These are phyloP conservation scores for Pseudomyrmex flavicornis DNA, from an alignment of 1,140 invertebrate genomes.

Conservation along the genomic window DNA sequence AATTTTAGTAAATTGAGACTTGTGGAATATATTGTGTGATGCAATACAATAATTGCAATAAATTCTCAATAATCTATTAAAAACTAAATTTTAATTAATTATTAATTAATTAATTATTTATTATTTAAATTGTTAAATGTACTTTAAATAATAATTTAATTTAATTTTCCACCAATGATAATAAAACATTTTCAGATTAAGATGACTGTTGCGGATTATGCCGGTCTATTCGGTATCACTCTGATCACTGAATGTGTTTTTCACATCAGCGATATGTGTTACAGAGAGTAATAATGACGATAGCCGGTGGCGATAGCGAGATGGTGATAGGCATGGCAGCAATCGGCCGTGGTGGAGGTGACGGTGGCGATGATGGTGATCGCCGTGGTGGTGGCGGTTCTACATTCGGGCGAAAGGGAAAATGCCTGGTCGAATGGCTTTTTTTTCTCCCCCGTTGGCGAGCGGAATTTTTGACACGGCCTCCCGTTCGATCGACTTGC, in stretches of 20 bases:
- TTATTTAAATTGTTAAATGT: too few relatives aligned
- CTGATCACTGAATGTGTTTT: slow-evolving; percentile 23
- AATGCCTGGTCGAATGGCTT: slow-evolving; percentile 77
- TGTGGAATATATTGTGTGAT: too few relatives aligned
- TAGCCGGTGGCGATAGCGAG: slow-evolving; percentile 15
- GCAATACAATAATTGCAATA: too few relatives aligned
- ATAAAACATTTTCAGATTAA: not conserved
- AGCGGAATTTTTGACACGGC: slow-evolving; percentile 81
- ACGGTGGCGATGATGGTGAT: slow-evolving; percentile 22
- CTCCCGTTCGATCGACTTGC: slow-evolving; percentile 80
- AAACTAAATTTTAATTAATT: too few relatives aligned
- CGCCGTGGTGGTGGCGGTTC: slow-evolving; percentile 66
- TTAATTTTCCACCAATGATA: too few relatives aligned
- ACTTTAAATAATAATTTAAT: too few relatives aligned
- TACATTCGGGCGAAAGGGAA: slow-evolving; percentile 82
- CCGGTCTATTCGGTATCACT: not conserved
- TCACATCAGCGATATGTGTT: not conserved
- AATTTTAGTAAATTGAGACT: too few relatives aligned
- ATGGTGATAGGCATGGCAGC: slow-evolving; percentile 10
- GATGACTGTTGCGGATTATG: not conserved
- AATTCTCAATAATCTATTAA: too few relatives aligned
- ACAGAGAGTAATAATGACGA: not conserved
- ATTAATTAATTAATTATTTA: too few relatives aligned
- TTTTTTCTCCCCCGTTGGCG: slow-evolving; percentile 75
- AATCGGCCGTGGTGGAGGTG: slow-evolving; percentile 24